Evolutionary conservation across 2,113 vertebrate species (phyloP), one percentile per base, ranked within the genome.

Genomic region (Chamaea fasciata): DNA sequence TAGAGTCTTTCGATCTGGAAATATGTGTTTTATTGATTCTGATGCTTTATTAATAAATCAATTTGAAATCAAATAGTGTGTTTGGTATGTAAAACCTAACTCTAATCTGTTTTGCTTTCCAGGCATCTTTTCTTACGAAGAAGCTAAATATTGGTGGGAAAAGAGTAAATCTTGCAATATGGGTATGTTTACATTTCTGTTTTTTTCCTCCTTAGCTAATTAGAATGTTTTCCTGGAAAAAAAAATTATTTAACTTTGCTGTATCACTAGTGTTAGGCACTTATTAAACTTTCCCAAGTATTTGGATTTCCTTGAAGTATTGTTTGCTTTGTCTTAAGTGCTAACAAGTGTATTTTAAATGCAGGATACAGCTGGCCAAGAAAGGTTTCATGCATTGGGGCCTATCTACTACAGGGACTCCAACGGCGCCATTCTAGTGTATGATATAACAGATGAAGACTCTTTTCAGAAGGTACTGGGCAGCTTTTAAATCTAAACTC

Each of bases 351-450:
- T 94, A 4, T 96, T 88, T 96, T 87, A 41, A 87, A 94, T 95
- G 80, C 98, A 99, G 99, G 99, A 99, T 97, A 99, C 99, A 55
- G 99, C 99, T 26, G 99, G 99, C 65, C 99, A 99, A 98, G 99
- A 99, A 97, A 98, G 99, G 78, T 99, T 99, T 75, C 99, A 99
- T 70, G 99, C 99, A 1, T 95, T 99, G 95, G 99, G 99, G 63
- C 99, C 99, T 6, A 99, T 99, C 97, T 99, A 99, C 98, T 99
- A 99, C 98, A 98, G 99, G 98, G 99, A 99, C 98, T 99, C 99
- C 91, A 99, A 99, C 69, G 99, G 99, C 95, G 99, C 99, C 89
- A 97, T 99, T 86, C 98, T 99, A 97, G 99, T 99, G 19, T 99
- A 99, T 92, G 99, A 99, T 95, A 98, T 99, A 97, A 99, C 99